Base-by-base conservation (phyloP, 2,113 vertebrate genomes). In the Campylomormyrus tamandua region DNA sequence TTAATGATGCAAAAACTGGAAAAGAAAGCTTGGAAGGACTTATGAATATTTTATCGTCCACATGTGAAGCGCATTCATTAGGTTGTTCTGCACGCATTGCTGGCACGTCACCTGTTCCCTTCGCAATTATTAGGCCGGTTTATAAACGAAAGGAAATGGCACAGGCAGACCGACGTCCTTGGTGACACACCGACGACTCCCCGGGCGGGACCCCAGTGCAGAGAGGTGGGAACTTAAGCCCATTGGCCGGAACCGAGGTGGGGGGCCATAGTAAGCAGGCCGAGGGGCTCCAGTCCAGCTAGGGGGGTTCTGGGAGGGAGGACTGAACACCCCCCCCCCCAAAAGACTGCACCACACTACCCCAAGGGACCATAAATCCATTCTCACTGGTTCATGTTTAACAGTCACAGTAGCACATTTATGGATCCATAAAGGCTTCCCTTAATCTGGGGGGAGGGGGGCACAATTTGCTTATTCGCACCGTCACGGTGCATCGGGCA, bases 41-140 rank as follows among this genome's bases (percentile, higher is more conserved):
- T 95, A 96, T 96, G 94, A 95, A 96, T 96, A 96, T 96, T 96
- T 96, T 95, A 96, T 96, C 93, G 94, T 94, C 95, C 96, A 96
- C 96, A 96, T 96, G 96, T 95, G 95, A 96, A 94, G 94, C 89
- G 92, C 93, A 95, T 95, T 96, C 95, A 95, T 96, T 95, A 96
- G 93, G 94, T 92, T 91, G 90, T 93, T 93, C 92, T 91, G 93
- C 93, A 93, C 74, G 87, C 74, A 48, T 91, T 92, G 91, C 95
- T 96, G 95, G 95, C 91, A 74, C 90, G 91, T 94, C 95, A 96
- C 96, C 96, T 96, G 95, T 93, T 94, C 95, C 94, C 94, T 94
- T 95, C 94, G 94, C 94, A 94, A 94, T 96, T 95, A 95, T 95
- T 93, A 95, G 94, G 94, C 94, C 92, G 93, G 93, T 93, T 93